These are phyloP conservation scores for Datnioides undecimradiatus DNA, from an alignment of 2,113 vertebrate genomes.

Conservation along the genomic window DNA sequence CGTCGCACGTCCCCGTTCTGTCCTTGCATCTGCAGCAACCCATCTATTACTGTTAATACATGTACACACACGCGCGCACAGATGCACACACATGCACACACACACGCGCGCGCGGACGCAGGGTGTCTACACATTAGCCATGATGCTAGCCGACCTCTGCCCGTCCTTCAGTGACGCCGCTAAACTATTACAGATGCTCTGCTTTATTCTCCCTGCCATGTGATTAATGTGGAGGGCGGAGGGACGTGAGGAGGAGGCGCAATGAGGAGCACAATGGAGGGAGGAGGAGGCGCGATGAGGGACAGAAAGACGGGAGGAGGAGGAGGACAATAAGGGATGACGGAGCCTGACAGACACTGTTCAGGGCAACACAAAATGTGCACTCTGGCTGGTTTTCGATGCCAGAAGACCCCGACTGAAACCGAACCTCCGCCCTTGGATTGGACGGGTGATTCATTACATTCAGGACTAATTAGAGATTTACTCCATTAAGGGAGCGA, in stretches of 20 bases:
- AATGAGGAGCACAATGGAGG: conserved; percentile 51
- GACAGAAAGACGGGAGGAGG: background rate
- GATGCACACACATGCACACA: conserved; percentile 18
- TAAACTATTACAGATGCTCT: conserved; percentile 80
- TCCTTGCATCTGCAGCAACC: conserved; percentile 79
- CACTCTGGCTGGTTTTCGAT: no score
- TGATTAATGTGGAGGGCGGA: conserved; percentile 77
- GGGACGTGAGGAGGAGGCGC: conserved; percentile 71
- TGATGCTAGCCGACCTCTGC: conserved; percentile 65
- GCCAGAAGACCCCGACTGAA: background rate
- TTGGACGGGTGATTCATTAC: conserved; percentile 24
- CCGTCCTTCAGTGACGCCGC: conserved; percentile 72
- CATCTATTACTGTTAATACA: conserved; percentile 81
- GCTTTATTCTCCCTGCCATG: conserved; percentile 73
- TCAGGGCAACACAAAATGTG: background rate
- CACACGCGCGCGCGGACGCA: background rate
- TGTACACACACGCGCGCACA: conserved; percentile 35
- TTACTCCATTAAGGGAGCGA: conserved; percentile 25
- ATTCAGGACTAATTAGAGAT: conserved; percentile 23
- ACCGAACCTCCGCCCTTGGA: background rate
- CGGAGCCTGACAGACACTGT: conserved; percentile 25
- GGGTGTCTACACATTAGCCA: conserved; percentile 45
- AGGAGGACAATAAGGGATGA: conserved; percentile 21
- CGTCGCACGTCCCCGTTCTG: conserved; percentile 78
- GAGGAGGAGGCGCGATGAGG: conserved; percentile 23